Evolutionary conservation across 2,113 vertebrate genomes (phyloP), one percentile per base, ranked within the genome.

Genomic region (Cynopterus brachyotis): DNA sequence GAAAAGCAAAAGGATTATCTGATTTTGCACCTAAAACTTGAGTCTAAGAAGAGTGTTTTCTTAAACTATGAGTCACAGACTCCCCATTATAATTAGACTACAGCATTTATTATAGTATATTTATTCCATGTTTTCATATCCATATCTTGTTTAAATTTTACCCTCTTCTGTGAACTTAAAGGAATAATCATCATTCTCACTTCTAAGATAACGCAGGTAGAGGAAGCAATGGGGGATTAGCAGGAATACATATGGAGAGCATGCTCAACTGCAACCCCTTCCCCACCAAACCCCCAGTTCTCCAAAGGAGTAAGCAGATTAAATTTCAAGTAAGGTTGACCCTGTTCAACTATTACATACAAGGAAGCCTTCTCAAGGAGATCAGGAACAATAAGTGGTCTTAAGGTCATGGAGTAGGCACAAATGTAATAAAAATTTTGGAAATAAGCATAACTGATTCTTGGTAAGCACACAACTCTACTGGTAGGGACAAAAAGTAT

Each of bases 1-100:
- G 37, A 66, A 92, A 89, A 95, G 57, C n/a, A 84, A 91, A 81
- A 80, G 15, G 75, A 32, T 45, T 57, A 87, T 3, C 40, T 67
- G 42, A 88, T 83, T 96, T 84, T 80, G 50, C 40, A 95, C 17
- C 67, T 66, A 83, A 96, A 94, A 88, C 16, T 12, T 75, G 28
- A 75, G 78, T 91, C 62, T 87, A 82, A 67, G n/a, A 75, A 93
- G 47, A 67, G 6, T 3, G 92, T 80, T 85, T 89, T 94, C 88
- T 94, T 81, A 86, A 96, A 53, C 15, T 7, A 50, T 47, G 37
- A 84, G 12, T 95, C 45, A 92, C 0, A 79, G 59, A 89, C 30
- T 57, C 53, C 16, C 75, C 66, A 92, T 47, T 91, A 47, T 64
- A 84, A 79, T 60, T 50, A 89, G 45, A 97, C 30, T 57, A 42